Evolutionary conservation across 2,888 invertebrate genomes (phyloP).

Genomic region (Thecocarcelia acutangulata): DNA sequence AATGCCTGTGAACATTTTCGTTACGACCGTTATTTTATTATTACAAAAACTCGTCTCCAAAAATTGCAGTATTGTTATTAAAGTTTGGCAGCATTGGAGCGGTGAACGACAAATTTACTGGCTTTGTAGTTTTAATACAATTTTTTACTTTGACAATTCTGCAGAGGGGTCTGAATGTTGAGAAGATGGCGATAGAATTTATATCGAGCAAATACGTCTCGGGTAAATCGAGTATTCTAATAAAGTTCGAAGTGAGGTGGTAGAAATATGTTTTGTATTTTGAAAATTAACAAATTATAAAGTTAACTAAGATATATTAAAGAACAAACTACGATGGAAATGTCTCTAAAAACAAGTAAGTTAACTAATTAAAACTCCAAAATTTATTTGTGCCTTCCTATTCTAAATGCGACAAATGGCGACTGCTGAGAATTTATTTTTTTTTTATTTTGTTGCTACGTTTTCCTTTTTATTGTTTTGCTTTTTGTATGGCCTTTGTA

Average conservation of each 20-base stretch:
- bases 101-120: constrained; percentile 29
- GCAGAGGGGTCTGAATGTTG: constrained; percentile 65
- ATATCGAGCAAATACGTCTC: constrained; percentile 71
- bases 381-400: constrained; percentile 71
- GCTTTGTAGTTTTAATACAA: constrained; percentile 29
- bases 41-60: neutral
- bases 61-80: neutral
- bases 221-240: constrained; percentile 70
- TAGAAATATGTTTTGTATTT: constrained; percentile 43
- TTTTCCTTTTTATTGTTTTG: constrained; percentile 66
- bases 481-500: constrained; percentile 56
- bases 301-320: constrained; percentile 52
- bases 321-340: constrained; percentile 73
- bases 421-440: constrained; percentile 74
- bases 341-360: constrained; percentile 76
- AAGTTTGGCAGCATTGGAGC: constrained; percentile 20
- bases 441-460: constrained; percentile 64
- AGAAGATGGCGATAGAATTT: constrained; percentile 76
- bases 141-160: constrained; percentile 36
- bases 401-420: constrained; percentile 77
- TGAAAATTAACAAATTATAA: constrained; percentile 47
- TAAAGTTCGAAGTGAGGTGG: constrained; percentile 68
- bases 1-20: too few relatives aligned
- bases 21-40: neutral
- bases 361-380: constrained; percentile 62